These are phyloP conservation scores for Pelobates fuscus DNA, from an alignment of 2,113 vertebrate genomes.

Conservation along the genomic window DNA sequence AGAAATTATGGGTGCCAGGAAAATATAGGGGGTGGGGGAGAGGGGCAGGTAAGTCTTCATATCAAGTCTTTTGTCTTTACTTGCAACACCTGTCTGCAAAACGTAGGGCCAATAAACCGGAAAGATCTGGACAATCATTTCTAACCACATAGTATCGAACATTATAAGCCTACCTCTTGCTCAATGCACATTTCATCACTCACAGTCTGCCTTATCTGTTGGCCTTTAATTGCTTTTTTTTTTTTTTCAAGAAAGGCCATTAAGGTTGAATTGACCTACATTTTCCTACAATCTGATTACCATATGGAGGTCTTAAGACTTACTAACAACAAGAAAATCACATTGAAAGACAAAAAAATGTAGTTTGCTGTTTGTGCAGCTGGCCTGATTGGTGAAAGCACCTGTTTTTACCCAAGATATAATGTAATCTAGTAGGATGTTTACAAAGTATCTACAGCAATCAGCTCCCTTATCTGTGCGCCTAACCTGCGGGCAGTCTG, in stretches of 20 bases:
- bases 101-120: no score
- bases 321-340: neutral
- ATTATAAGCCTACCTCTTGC: neutral
- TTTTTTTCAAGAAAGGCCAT: neutral
- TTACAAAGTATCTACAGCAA: neutral
- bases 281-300: conserved; percentile 26
- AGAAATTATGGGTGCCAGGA: no score
- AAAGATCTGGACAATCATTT: no score
- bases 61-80: no score
- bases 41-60: no score
- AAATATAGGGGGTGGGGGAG: no score
- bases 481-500: conserved; percentile 14
- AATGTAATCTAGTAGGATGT: neutral
- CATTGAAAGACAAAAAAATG: neutral
- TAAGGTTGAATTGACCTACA: neutral
- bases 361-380: conserved; percentile 23
- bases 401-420: neutral
- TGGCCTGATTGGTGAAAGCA: conserved; percentile 6
- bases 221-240: conserved; percentile 16
- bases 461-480: conserved; percentile 12
- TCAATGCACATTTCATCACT: conserved; percentile 21
- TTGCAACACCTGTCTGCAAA: no score
- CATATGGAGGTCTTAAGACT: conserved; percentile 15
- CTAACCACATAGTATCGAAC: no score
- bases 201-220: neutral